Base-by-base conservation (phyloP, 2,888 invertebrate species). In the Melitaea athalia region DNA sequence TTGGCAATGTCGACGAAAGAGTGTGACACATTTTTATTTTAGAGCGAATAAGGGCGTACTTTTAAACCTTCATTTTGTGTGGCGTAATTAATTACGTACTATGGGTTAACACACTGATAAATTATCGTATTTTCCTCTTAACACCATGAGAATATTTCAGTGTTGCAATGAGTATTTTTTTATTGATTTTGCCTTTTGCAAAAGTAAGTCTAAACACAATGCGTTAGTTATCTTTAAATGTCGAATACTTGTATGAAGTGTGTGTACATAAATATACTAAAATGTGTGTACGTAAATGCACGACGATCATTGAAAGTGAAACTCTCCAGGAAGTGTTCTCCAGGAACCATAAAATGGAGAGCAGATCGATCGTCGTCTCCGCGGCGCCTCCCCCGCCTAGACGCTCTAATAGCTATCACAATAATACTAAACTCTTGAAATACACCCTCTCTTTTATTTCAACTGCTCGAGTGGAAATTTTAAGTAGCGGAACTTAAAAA, bases 301-400 rank as follows among this genome's bases (percentile, higher is more conserved):
- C 59, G 59, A 50, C 24, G 49, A 53, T 63, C 38, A 67, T 68
- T 62, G 60, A 64, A 64, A 80, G 53, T 53, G 53, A 53, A 53
- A 79, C 80, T 80, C 76, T 83, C 82, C 81, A 84, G 85, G 84
- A 86, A 88, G 82, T 79, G 81, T 85, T 84, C 85, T 85, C 83
- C n/a, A n/a, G n/a, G n/a, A 83, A 81, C 84, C 85, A 84, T 87
- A 84, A 86, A 85, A 77, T 75, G 73, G 80, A 81, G 84, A 81
- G 77, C 70, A 83, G 85, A 91, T 91, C 90, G 89, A 91, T 91
- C 81, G 84, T 82, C 87, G 87, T 83, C 89, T 81, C 78, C 74
- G 73, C 77, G 88, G 87, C 89, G 91, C 85, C 86, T 65, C 59
- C 64, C 66, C 62, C 64, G 63, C 68, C 59, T 71, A 62, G 45